Percentiles rank a stretch among this genome's conserved stretches.
These are phyloP conservation scores for Centruroides sculpturatus DNA, from an alignment of 1,140 invertebrate species.

Conservation along the genomic window DNA sequence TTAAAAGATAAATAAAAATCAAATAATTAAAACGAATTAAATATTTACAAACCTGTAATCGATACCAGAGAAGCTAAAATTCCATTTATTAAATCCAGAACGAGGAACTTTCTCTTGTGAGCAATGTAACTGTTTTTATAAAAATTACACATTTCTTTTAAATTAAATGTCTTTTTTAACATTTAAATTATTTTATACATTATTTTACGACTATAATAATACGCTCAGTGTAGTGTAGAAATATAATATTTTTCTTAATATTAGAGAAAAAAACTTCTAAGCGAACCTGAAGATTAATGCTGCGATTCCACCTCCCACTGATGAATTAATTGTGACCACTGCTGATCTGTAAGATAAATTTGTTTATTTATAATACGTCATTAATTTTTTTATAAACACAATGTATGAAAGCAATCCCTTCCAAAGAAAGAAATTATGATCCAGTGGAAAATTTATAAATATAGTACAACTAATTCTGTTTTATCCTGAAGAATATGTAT, in stretches of 20 bases:
- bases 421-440: no score
- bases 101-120: slow-evolving; percentile 51
- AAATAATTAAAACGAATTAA: neutral
- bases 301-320: slow-evolving; percentile 12
- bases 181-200: neutral
- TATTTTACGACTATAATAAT: neutral
- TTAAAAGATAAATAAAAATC: neutral
- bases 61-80: slow-evolving; percentile 71
- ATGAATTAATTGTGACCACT: slow-evolving; percentile 22
- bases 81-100: slow-evolving; percentile 75
- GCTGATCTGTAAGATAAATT: slow-evolving; percentile 10
- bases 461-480: no score
- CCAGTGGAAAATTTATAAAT: no score
- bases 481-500: no score
- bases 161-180: neutral
- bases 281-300: slow-evolving; percentile 18
- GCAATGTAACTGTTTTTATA: slow-evolving; percentile 11
- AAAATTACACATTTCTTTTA: neutral
- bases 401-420: no score
- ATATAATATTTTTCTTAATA: neutral
- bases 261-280: neutral
- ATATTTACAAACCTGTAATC: slow-evolving; percentile 49
- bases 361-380: no score
- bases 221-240: neutral
- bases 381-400: no score